These are phyloP conservation scores for Pteromalus puparum DNA, from an alignment of 1,140 invertebrate genomes.

Conservation along the genomic window DNA sequence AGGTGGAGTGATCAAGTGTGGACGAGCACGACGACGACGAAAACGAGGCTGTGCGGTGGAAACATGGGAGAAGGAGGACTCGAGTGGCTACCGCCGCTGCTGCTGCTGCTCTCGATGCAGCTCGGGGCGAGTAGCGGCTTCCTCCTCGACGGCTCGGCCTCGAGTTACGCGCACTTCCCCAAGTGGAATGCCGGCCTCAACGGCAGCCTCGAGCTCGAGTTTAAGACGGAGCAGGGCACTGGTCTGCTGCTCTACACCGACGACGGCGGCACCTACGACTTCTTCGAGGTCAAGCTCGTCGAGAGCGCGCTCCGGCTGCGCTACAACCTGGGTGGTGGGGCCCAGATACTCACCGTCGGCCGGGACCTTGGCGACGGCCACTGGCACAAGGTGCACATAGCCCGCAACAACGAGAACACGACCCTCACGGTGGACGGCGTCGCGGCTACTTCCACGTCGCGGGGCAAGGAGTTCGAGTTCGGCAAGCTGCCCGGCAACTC, in stretches of 20 bases:
- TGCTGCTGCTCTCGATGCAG: not conserved
- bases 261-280: constrained; percentile 95
- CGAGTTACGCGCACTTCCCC: constrained; percentile 91
- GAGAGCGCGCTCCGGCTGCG: constrained; percentile 91
- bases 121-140: constrained; percentile 70
- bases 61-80: not conserved
- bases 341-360: constrained; percentile 91
- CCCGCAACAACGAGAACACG: constrained; percentile 85
- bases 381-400: constrained; percentile 91
- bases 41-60: not conserved
- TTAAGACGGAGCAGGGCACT: constrained; percentile 93
- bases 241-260: constrained; percentile 94
- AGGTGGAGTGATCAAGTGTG: constrained; percentile 10
- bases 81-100: constrained; percentile 19
- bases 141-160: constrained; percentile 88
- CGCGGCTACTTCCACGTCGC: constrained; percentile 83
- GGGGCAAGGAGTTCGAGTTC: constrained; percentile 90
- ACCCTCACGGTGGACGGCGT: constrained; percentile 88
- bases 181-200: constrained; percentile 93
- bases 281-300: constrained; percentile 95
- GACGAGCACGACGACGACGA: constrained; percentile 2
- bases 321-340: constrained; percentile 90
- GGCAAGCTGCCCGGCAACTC: constrained; percentile 90
- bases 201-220: constrained; percentile 92
- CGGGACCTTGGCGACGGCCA: constrained; percentile 90